These are phyloP conservation scores for Strigamia crassipes DNA, from an alignment of 2,888 invertebrate genomes.

Conservation along the genomic window DNA sequence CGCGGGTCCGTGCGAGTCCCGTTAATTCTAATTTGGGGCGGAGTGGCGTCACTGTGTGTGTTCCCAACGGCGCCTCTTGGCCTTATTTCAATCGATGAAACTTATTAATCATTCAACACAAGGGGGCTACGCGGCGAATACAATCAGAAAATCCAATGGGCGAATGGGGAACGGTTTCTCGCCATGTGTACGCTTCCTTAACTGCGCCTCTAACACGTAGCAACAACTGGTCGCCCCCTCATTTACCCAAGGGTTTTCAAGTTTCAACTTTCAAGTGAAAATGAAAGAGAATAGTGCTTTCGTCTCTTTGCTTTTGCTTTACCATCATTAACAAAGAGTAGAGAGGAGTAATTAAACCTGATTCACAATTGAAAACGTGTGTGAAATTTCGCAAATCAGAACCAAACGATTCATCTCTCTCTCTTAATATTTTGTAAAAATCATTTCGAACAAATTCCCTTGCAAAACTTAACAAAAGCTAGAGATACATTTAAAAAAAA, in stretches of 20 bases:
- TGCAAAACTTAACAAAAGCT: too few relatives aligned
- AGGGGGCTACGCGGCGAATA: constrained; percentile 37
- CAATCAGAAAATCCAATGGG: constrained; percentile 42
- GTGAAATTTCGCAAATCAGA: neutral
- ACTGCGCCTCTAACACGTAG: constrained; percentile 18
- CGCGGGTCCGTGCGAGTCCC: constrained; percentile 23
- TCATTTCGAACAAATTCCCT: neutral
- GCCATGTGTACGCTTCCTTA: constrained; percentile 12
- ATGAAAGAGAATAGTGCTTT: neutral
- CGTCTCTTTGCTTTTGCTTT: neutral
- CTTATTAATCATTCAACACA: constrained; percentile 42
- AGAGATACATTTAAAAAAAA: too few relatives aligned
- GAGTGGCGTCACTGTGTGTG: constrained; percentile 23
- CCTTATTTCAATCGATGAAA: constrained; percentile 38
- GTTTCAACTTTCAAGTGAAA: neutral
- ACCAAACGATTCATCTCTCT: neutral
- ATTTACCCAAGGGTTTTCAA: constrained; percentile 27
- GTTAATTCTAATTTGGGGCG: constrained; percentile 39
- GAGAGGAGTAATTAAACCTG: neutral
- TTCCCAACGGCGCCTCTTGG: constrained; percentile 31
- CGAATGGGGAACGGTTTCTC: constrained; percentile 32
- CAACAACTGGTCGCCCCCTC: constrained; percentile 6
- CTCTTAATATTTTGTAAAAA: neutral
- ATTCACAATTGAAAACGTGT: neutral
- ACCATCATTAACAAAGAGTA: neutral